Conservation (phyloP, 2,797 vertebrate genomes). For the Peromyscus aztecus region DNA sequence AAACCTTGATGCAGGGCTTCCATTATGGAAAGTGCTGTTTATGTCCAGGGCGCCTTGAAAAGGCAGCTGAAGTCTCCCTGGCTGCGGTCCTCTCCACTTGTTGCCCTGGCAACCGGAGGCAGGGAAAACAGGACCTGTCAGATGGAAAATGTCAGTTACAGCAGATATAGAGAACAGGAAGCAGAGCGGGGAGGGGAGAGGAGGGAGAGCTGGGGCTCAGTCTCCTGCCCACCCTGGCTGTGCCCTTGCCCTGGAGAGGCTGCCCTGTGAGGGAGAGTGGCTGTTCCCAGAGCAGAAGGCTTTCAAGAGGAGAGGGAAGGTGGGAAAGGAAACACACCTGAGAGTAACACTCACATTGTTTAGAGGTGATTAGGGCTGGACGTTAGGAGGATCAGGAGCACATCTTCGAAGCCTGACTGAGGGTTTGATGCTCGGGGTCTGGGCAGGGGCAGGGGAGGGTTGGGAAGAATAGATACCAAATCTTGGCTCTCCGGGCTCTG, state of each 20-base stretch:
- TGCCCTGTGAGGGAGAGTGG: neutral
- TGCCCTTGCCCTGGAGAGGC: neutral
- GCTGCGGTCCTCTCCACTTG: conserved; percentile 86
- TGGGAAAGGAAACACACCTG: neutral
- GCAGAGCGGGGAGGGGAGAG: neutral
- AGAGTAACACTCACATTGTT: fast-evolving
- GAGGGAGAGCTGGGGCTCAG: neutral
- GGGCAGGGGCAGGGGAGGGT: neutral
- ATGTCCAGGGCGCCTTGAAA: conserved; percentile 88
- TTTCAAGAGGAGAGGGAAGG: neutral
- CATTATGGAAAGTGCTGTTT: conserved; percentile 86
- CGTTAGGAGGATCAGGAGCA: fast-evolving
- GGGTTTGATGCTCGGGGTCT: neutral
- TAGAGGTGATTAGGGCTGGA: neutral
- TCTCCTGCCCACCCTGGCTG: neutral
- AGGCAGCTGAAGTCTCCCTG: conserved; percentile 89
- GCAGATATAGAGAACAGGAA: conserved; percentile 83
- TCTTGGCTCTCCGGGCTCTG: neutral
- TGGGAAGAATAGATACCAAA: conserved; percentile 20
- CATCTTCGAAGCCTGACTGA: neutral
- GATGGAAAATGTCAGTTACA: conserved; percentile 98
- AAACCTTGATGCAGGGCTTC: conserved; percentile 62
- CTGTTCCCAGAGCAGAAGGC: neutral
- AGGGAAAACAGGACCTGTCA: conserved; percentile 92
- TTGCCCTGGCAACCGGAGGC: conserved; percentile 93